These are phyloP conservation scores for Diachasmimorpha longicaudata DNA, from an alignment of 1,140 invertebrate species.

Conservation along the genomic window DNA sequence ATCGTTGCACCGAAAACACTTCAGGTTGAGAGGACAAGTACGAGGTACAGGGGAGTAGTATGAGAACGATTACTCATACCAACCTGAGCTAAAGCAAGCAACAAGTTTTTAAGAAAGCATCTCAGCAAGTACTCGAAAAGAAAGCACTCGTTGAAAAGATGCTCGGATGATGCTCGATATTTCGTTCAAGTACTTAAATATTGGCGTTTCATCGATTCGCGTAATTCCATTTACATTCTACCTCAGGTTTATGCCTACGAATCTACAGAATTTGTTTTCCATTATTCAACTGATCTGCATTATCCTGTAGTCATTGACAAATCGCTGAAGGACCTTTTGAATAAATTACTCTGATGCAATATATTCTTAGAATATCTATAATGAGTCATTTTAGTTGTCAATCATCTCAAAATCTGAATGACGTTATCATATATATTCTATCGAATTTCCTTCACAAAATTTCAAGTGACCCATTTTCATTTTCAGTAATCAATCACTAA, in stretches of 20 bases:
- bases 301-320: too few species aligned
- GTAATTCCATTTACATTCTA: not conserved
- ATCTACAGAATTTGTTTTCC: too few species aligned
- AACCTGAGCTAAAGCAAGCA: constrained; percentile 6
- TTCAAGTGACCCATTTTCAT: too few species aligned
- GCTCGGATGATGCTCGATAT: not conserved
- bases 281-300: too few species aligned
- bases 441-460: too few species aligned
- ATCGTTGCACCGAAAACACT: not conserved
- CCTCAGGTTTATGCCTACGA: not conserved
- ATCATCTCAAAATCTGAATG: too few species aligned
- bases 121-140: not conserved
- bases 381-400: too few species aligned
- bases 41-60: not conserved
- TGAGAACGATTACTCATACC: not conserved
- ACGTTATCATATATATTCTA: too few species aligned
- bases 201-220: not conserved
- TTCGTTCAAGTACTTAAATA: not conserved
- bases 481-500: too few species aligned
- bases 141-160: not conserved
- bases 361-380: too few species aligned
- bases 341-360: too few species aligned
- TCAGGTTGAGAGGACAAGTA: not conserved
- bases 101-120: constrained; percentile 22
- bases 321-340: too few species aligned